Conservation (phyloP, 2,888 invertebrate genomes). For the Hirtodrosophila alboralis region DNA sequence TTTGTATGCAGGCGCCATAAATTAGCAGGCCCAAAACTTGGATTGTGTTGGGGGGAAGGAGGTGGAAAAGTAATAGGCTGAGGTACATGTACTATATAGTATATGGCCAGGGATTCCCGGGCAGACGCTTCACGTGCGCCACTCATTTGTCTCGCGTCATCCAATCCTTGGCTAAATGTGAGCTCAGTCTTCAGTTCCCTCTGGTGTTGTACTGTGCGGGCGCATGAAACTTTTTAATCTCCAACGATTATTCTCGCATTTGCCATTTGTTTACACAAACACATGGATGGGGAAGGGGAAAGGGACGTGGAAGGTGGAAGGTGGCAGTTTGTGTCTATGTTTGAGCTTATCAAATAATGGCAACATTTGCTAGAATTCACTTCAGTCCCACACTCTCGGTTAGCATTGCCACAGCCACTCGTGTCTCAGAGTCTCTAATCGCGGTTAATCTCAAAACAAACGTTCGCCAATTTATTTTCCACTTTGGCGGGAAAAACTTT, state of each 20-base stretch:
- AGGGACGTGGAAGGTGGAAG: background rate
- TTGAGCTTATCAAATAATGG: slow-evolving; percentile 81
- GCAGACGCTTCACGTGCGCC: slow-evolving; percentile 69
- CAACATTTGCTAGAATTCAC: slow-evolving; percentile 79
- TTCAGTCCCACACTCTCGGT: slow-evolving; percentile 14
- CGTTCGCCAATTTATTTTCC: slow-evolving; percentile 83
- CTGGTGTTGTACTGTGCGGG: slow-evolving; percentile 41
- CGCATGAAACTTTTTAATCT: slow-evolving; percentile 82
- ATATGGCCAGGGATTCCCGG: background rate
- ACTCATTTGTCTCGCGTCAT: slow-evolving; percentile 75
- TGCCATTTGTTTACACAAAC: slow-evolving; percentile 81
- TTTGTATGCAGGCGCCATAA: slow-evolving; percentile 75
- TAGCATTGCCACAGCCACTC: slow-evolving; percentile 2
- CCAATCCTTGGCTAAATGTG: slow-evolving; percentile 15
- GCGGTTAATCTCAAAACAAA: slow-evolving; percentile 84
- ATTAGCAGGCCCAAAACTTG: slow-evolving; percentile 62
- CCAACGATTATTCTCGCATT: slow-evolving; percentile 83
- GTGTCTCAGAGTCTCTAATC: slow-evolving; percentile 74
- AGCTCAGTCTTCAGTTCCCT: background rate
- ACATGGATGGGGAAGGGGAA: slow-evolving; percentile 31
- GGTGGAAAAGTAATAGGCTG: slow-evolving; percentile 3
- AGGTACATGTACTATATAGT: background rate
- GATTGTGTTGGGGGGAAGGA: slow-evolving; percentile 8
- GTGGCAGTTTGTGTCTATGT: slow-evolving; percentile 58
- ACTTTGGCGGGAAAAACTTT: slow-evolving; percentile 69